Evolutionary conservation across 53 echinoderm and acorn worm species (phyloP).

Genomic region (Patiria pectinifera): DNA sequence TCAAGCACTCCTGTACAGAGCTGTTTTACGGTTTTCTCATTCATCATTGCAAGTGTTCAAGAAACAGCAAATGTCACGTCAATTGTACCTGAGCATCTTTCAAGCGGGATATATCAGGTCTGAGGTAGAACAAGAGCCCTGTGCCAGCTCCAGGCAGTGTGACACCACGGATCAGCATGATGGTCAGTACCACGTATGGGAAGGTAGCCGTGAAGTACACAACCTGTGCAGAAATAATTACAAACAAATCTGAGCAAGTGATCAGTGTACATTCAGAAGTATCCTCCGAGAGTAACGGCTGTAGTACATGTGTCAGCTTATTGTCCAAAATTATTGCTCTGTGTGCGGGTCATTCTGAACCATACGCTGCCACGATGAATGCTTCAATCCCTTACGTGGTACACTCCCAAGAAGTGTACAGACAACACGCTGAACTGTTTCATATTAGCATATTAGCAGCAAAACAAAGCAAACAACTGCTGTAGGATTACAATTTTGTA

Average conservation of each 20-base stretch:
- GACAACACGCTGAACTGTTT: too few species aligned
- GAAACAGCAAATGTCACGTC: background rate
- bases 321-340: too few species aligned
- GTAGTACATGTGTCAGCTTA: too few species aligned
- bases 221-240: slow-evolving; percentile 60
- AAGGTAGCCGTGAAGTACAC: slow-evolving; percentile 96
- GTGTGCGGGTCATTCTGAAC: too few species aligned
- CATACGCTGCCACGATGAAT: too few species aligned
- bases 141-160: slow-evolving; percentile 86
- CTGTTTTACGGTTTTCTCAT: background rate
- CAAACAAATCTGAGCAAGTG: background rate
- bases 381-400: too few species aligned
- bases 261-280: background rate
- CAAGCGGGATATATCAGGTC: slow-evolving; percentile 80
- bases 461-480: too few species aligned
- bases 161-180: slow-evolving; percentile 84
- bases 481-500: too few species aligned
- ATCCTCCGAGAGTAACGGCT: background rate
- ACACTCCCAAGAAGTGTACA: too few species aligned
- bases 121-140: slow-evolving; percentile 88
- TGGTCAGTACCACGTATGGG: slow-evolving; percentile 84
- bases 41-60: background rate
- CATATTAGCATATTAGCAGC: too few species aligned
- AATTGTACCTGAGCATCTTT: slow-evolving; percentile 80
- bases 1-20: too few species aligned